Evolutionary conservation across 1,140 invertebrate genomes (phyloP).

Genomic region (Heliconius nattereri): DNA sequence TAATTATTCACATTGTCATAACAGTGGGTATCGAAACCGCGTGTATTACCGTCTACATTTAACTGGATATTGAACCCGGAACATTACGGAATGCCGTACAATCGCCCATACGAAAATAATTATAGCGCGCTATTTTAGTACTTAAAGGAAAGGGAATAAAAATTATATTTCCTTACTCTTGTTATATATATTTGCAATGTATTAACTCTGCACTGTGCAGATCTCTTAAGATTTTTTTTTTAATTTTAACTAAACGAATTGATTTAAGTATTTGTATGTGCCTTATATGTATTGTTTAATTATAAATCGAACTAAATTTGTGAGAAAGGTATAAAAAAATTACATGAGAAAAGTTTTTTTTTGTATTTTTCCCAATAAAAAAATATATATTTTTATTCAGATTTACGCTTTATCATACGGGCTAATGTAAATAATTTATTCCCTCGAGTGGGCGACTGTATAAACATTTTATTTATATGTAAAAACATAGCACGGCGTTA

Average conservation of each 20-base stretch:
- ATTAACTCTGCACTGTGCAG: not conserved
- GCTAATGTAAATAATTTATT: too few species aligned
- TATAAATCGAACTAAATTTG: too few species aligned
- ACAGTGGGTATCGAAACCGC: slow-evolving; percentile 18
- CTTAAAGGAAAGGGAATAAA: slow-evolving; percentile 12
- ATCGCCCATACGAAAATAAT: slow-evolving; percentile 21
- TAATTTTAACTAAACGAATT: not conserved
- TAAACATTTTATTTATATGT: too few species aligned
- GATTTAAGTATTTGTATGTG: too few species aligned
- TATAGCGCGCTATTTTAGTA: slow-evolving; percentile 21
- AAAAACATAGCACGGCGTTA: too few species aligned
- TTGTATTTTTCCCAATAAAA: too few species aligned
- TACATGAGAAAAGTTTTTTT: too few species aligned
- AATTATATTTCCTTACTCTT: not conserved
- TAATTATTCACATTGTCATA: not conserved
- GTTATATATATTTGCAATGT: not conserved
- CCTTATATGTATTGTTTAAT: too few species aligned
- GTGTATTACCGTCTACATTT: slow-evolving; percentile 24
- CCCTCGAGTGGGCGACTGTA: too few species aligned
- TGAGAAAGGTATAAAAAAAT: too few species aligned
- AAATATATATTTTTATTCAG: not conserved
- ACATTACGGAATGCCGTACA: slow-evolving; percentile 32
- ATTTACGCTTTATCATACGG: not conserved
- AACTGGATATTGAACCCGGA: slow-evolving; percentile 41
- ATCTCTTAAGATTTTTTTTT: not conserved